A percentile compares a stretch with the other conserved stretches of the same genome.
These are phyloP conservation scores for Uria lomvia DNA, from an alignment of 2,113 vertebrate species.

Conservation along the genomic window DNA sequence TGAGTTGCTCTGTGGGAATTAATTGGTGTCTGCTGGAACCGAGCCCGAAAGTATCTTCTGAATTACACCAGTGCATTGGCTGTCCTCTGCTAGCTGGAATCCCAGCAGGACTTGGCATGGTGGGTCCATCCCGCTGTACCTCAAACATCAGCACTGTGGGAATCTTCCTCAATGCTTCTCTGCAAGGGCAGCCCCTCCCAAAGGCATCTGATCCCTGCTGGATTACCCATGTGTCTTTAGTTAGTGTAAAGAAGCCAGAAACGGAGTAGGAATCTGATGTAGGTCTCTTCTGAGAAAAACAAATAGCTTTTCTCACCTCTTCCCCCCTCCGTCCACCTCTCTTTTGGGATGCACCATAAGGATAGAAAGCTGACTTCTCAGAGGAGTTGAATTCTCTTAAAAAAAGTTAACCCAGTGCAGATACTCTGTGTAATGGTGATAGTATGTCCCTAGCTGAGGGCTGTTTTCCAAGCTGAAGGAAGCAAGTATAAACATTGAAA, in stretches of 20 bases:
- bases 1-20: neutral
- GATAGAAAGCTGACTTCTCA: neutral
- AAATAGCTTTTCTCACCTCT: neutral
- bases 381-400: neutral
- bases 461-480: neutral
- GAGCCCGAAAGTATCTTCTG: neutral
- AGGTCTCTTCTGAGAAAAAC: neutral
- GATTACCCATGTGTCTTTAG: neutral
- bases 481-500: neutral
- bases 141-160: neutral
- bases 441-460: neutral
- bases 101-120: neutral
- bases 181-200: neutral
- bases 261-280: neutral
- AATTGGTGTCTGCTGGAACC: neutral
- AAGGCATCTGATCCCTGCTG: neutral
- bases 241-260: neutral
- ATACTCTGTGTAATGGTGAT: neutral
- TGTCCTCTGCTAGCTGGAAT: neutral
- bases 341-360: neutral
- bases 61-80: neutral
- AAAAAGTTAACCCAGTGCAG: neutral
- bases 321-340: neutral
- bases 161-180: neutral
- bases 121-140: fast-evolving